Evolutionary conservation across 2,888 invertebrate genomes (phyloP).

Genomic region (Lordiphosa andalusiaca): DNA sequence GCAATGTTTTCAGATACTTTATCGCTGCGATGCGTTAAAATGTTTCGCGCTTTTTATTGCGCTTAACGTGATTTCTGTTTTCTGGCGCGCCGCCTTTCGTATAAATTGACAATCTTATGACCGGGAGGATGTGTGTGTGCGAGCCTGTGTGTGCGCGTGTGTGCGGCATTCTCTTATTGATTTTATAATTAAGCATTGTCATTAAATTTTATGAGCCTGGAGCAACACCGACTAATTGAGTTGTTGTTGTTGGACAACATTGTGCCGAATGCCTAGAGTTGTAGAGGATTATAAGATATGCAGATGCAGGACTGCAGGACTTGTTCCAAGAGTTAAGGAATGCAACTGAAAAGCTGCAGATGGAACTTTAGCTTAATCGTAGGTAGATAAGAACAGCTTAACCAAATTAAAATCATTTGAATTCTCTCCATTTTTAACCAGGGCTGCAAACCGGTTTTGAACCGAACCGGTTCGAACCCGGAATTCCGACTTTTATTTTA

Average conservation of each 20-base stretch:
- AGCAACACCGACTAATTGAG: slow-evolving; percentile 55
- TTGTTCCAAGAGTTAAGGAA: too few species aligned
- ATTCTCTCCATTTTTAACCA: too few species aligned
- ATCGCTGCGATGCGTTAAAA: slow-evolving; percentile 70
- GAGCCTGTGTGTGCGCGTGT: slow-evolving; percentile 9
- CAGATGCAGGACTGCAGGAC: too few species aligned
- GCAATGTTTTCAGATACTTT: slow-evolving; percentile 74
- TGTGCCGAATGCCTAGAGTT: too few species aligned
- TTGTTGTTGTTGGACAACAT: slow-evolving; percentile 52
- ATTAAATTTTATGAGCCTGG: slow-evolving; percentile 75
- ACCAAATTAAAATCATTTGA: too few species aligned
- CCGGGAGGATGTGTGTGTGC: slow-evolving; percentile 15
- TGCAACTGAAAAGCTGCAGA: too few species aligned
- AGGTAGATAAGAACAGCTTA: too few species aligned
- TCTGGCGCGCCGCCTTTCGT: slow-evolving; percentile 30
- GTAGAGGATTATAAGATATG: too few species aligned
- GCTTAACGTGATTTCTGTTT: slow-evolving; percentile 69
- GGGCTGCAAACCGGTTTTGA: too few species aligned
- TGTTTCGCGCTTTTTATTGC: slow-evolving; percentile 74
- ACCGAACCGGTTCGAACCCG: too few species aligned
- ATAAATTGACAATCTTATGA: slow-evolving; percentile 74
- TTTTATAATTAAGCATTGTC: slow-evolving; percentile 78
- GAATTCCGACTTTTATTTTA: too few species aligned
- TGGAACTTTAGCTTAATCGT: too few species aligned
- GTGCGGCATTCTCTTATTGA: slow-evolving; percentile 76